Evolutionary conservation across 2,888 invertebrate genomes (phyloP), one percentile per base, ranked within the genome.

Genomic region (Myopa testacea): DNA sequence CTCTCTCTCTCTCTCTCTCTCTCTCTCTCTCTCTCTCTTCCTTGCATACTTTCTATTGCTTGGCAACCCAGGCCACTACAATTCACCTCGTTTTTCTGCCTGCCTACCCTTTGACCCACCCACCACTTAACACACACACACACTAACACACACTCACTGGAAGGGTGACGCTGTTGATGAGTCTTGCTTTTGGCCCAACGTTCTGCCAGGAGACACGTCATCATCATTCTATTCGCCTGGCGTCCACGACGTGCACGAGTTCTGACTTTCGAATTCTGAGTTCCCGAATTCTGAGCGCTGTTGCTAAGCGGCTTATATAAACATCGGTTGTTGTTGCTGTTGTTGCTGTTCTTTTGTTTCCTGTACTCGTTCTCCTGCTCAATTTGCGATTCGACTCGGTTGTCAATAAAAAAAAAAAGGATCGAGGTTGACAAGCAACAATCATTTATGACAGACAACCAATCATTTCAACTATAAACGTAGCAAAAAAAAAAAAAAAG

Each of bases 371-470:
- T n/a, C 50, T 34, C 69, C n/a, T 16, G 37, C 68, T 69, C 16
- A 14, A 60, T 38, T 58, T 40, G 72, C 72, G 19, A 73, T 62
- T 73, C 38, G 62, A 60, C 72, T 37, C 60, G 72, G 45, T 45
- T 73, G 72, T 73, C 72, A 60, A 45, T 45, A 1, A 45, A 45
- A 10, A 40, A 40, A 8, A 8, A 45, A 45, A 45, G 45, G 45
- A 3, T 19, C 19, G 38, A 37, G 72, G 60, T 45, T 72, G 55
- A 55, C 65, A 38, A 38, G 65, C 65, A 7, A 26, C 62, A 62
- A 26, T 26, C 4, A 19, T 62, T 62, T 7, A 62, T 19, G 62
- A 14, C 58, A n/a, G n/a, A 58, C 58, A 16, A 58, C 52, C 10
- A 14, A 8, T 8, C 52, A 14, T 52, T 52, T 8, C 52, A 14